Evolutionary conservation across 2,797 vertebrate species (phyloP), one percentile per base, ranked within the genome.

Genomic region (Anolis apletophallus): DNA sequence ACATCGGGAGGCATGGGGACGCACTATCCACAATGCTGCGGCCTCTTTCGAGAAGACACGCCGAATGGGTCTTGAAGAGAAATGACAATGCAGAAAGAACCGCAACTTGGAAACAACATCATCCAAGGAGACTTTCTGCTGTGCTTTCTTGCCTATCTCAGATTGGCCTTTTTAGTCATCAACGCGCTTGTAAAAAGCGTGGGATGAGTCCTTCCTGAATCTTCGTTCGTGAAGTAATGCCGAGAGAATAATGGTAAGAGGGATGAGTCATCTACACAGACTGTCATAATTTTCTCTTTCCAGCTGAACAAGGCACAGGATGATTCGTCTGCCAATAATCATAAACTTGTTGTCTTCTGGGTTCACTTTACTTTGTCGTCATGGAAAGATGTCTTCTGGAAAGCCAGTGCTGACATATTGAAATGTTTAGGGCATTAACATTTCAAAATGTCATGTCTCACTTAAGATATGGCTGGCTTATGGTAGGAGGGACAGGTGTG

Each of bases 311-410:
- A 83, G 57, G 36, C 83, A 85, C 50, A 5, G 52, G 19, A 23
- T 40, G 21, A 80, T 21, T 72, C 32, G 6, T 17, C 5, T 89
- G 78, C 76, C 78, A 61, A 69, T 50, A 50, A 79, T 89, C 89
- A 40, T 34, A 85, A 78, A 61, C 68, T 85, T 59, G 16, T 78
- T 73, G 90, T 52, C 23, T 89, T 74, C 57, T 83, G 55, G 67
- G 55, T 87, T 85, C 67, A 79, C n/a, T 76, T 85, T 2, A 59
- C 12, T 81, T 57, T 85, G 59, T 85, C 55, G 3, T 76, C 74
- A 83, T 23, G 36, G 13, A 5, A 67, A 73, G 34, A 79, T 14
- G 9, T 29, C 32, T 84, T 87, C 83, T 64, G 81, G 79, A 88
- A 82, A 83, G 11, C 71, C 0, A 46, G 64, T 68, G 52, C 40